Evolutionary conservation across 2,113 vertebrate species (phyloP), one percentile per base, ranked within the genome.

Genomic region (Callopanchax toddi): DNA sequence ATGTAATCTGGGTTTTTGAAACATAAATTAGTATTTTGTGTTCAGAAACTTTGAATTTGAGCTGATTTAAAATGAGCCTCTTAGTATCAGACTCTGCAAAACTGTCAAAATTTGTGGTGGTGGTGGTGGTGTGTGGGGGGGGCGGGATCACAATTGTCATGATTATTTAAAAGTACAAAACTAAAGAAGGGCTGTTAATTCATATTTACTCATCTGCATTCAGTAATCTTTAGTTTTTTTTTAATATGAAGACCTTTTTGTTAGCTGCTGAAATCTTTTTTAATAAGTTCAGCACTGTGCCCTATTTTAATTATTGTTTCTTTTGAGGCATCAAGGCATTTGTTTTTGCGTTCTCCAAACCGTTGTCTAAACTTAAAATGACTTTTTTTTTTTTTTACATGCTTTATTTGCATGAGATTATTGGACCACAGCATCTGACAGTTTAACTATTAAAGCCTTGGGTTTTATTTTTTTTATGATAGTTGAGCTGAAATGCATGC

Each of bases 351-450:
- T 53, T 50, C 58, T 79, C 26, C 32, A 50, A 70, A 34, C 4
- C 5, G 52, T 67, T 64, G 20, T 70, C 62, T 71, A 75, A 86
- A 89, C 85, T 87, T 86, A 77, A 86, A 85, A 78, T 71, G 56
- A 44, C 10, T 70, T 63, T 69, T 49, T 58, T 11, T 29, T 17
- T 67, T 57, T 53, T 29, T 69, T 74, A 70, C 34, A 48, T 45
- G 52, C 49, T 26, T 74, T 36, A 20, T 56, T 29, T 42, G n/a
- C 17, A 15, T 68, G 54, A 63, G 53, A 60, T 60, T 32, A 60
- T 57, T 48, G 42, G 52, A 70, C 48, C 5, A 3, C 26, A 69
- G 53, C 26, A 26, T 26, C 26, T 26, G 26, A 3, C 36, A n/a
- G 8, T n/a, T n/a, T 29, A 13, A 32, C 23, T 77, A 43, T 53